A percentile compares a stretch with the other conserved stretches of the same genome.
phyloP scores from a whole-genome alignment of 2,797 vertebrate species.

The Intellagama lesueurii region DNA sequence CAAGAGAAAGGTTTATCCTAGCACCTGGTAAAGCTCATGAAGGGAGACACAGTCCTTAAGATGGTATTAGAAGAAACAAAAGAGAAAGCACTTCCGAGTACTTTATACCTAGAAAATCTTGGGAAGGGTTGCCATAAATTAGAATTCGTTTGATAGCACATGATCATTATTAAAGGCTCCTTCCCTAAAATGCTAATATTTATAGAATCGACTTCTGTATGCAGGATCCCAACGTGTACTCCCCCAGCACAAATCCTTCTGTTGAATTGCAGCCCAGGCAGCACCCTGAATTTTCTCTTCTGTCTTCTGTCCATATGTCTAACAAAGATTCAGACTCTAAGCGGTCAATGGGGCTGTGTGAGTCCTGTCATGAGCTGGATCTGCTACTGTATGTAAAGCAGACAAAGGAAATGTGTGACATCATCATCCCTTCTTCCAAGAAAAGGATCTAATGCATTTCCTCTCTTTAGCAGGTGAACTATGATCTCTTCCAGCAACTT shows the following conservation, averaged over 20 bases:
- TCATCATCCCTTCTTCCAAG: neutral
- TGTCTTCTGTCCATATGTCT: neutral
- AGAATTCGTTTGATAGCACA: no score
- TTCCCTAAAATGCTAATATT: no score
- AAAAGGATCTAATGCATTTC: slow-evolving; percentile 53
- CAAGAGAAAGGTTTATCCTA: no score
- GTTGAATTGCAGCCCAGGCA: neutral
- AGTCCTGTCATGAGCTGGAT: neutral
- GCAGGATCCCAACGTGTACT: neutral
- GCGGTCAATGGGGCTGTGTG: neutral
- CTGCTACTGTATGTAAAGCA: slow-evolving; percentile 35
- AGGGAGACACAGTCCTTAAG: no score
- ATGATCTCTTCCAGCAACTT: slow-evolving; percentile 13
- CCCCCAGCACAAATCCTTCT: no score
- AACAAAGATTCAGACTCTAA: neutral
- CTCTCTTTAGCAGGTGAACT: slow-evolving; percentile 61
- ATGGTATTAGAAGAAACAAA: no score
- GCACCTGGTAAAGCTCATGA: no score
- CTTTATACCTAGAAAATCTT: no score
- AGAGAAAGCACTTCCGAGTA: no score
- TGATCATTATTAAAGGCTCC: no score
- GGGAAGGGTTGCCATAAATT: no score
- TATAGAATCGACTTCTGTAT: no score
- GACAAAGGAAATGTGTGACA: slow-evolving; percentile 24
- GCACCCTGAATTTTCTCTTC: neutral